Base-by-base conservation (phyloP, 2,797 vertebrate genomes). In the Periophthalmus magnuspinnatus region DNA sequence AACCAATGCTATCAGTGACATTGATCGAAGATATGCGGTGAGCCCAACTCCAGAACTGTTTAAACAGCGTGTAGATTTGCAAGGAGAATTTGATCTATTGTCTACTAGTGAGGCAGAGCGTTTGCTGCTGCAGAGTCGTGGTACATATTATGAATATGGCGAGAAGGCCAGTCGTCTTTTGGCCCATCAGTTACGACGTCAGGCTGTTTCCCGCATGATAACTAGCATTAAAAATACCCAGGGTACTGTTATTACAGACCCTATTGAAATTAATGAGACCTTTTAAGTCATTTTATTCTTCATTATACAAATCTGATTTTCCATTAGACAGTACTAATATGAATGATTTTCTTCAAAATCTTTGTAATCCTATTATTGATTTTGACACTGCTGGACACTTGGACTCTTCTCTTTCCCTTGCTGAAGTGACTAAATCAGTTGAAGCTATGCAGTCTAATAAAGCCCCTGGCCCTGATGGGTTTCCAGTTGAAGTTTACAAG, bases 261-360 rank as follows among this genome's bases (percentile, higher is more conserved):
- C 71, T 5, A 0, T 17, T 56, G 48, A 52, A 33, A 76, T 81
- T 5, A 66, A 68, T 67, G 7, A 54, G 3, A n/a, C 17, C n/a
- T 72, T n/a, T 70, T 32, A 48, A 24, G 38, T 54, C 10, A 47
- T 72, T 68, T 19, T 68, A 68, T 3, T 70, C 32, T 16, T 33
- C 9, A 34, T 2, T 75, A 22, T 70, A 70, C 58, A 59, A 56
- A 34, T 73, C 67, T 14, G 70, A 71, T 38, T 65, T 36, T 58
- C 67, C 55, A 5, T 24, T 16, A 9, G 63, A 78, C 13, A 52
- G 32, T 1, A 41, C 8, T 8, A 32, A 41, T 22, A 69, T 41
- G 47, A 19, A 52, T 14, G 9, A 33, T 50, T 59, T 50, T 57
- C 69, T 56, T 58, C 21, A 22, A 4, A 67, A 38, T 11, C n/a